Evolutionary conservation across 2,113 vertebrate genomes (phyloP).

Genomic region (Lepisosteus osseus): DNA sequence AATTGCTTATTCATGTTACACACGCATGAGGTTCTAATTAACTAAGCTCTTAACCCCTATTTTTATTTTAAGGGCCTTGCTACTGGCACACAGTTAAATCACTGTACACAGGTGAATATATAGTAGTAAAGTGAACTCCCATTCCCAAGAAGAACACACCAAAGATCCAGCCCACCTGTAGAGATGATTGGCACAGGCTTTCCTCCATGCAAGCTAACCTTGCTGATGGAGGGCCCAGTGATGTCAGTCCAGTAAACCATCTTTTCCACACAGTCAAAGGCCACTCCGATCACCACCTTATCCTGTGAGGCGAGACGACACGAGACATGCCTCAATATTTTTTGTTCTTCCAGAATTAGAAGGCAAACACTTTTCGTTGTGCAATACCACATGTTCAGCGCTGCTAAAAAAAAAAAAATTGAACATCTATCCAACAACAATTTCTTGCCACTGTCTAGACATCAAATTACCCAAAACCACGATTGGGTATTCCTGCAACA

Average conservation of each 20-base stretch:
- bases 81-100: too few relatives aligned
- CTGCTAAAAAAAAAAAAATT: background rate
- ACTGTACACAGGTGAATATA: too few relatives aligned
- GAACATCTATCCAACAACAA: too few relatives aligned
- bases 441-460: conserved; percentile 9
- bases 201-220: conserved; percentile 78
- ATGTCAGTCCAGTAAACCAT: conserved; percentile 94
- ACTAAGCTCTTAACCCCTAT: too few relatives aligned
- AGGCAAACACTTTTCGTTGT: background rate
- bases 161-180: conserved; percentile 62
- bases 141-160: too few relatives aligned
- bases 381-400: background rate
- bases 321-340: conserved; percentile 32
- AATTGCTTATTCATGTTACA: too few relatives aligned
- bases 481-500: background rate
- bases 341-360: conserved; percentile 19
- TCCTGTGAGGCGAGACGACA: conserved; percentile 62
- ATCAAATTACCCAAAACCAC: conserved; percentile 3
- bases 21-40: too few relatives aligned
- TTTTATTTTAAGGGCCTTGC: too few relatives aligned
- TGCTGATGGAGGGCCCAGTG: conserved; percentile 81
- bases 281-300: conserved; percentile 85
- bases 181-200: conserved; percentile 71
- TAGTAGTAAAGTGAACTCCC: background rate
- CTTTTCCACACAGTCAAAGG: conserved; percentile 86